A percentile compares a stretch with the other conserved stretches of the same genome.
These are phyloP conservation scores for Hypanus sabinus DNA, from an alignment of 2,113 vertebrate species.

Conservation along the genomic window DNA sequence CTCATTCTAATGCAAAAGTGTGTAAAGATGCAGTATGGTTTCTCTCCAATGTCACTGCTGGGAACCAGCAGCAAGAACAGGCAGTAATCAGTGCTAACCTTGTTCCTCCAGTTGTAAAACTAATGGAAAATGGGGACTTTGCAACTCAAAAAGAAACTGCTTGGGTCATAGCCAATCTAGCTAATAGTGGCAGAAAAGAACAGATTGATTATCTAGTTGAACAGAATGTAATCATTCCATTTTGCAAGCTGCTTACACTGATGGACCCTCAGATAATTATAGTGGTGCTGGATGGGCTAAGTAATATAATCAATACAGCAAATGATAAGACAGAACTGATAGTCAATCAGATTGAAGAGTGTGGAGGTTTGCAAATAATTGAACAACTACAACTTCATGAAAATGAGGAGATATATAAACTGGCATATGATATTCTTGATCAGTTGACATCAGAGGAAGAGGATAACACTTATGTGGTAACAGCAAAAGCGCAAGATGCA, in stretches of 20 bases:
- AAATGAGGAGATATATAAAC: conserved; percentile 99
- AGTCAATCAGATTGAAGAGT: conserved; percentile 95
- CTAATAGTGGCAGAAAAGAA: conserved; percentile 95
- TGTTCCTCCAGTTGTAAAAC: conserved; percentile 95
- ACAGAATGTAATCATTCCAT: conserved; percentile 93
- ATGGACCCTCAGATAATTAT: conserved; percentile 97
- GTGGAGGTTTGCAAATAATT: conserved; percentile 95
- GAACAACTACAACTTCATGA: conserved; percentile 98
- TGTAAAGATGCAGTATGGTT: conserved; percentile 99
- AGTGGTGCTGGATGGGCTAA: conserved; percentile 94
- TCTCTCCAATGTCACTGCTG: conserved; percentile 97
- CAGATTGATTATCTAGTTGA: conserved; percentile 96
- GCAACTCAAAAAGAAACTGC: conserved; percentile 97
- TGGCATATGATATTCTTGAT: conserved; percentile 99
- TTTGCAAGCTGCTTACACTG: conserved; percentile 93
- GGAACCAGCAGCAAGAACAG: conserved; percentile 98
- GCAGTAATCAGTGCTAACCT: conserved; percentile 95
- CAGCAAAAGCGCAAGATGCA: conserved; percentile 90
- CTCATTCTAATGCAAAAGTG: conserved; percentile 98
- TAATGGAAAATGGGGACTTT: conserved; percentile 98
- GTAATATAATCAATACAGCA: conserved; percentile 99
- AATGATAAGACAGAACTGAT: conserved; percentile 94
- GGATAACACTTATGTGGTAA: conserved; percentile 92
- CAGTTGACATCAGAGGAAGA: conserved; percentile 80
- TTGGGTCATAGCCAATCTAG: conserved; percentile 98